Percentiles rank a stretch among this genome's conserved stretches.
These are phyloP conservation scores for Trichomycterus rosablanca DNA, from an alignment of 2,113 vertebrate genomes.

Conservation along the genomic window DNA sequence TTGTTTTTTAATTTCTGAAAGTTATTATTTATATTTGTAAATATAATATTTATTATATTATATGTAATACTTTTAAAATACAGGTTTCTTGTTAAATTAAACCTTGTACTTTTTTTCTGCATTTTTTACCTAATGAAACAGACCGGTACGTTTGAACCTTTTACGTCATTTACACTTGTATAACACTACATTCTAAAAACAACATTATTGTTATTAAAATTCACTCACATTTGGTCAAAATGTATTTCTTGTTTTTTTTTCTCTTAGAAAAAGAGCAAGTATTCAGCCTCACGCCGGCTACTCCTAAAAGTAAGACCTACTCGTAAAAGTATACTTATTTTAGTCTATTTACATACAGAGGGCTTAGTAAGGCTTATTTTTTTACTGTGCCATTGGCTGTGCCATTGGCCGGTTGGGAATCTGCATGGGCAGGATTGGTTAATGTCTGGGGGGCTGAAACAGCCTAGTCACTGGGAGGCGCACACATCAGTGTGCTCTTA, in stretches of 20 bases:
- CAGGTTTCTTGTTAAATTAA: too few relatives aligned
- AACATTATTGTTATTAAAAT: neutral
- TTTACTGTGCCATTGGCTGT: too few relatives aligned
- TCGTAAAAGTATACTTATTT: neutral
- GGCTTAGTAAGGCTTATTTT: too few relatives aligned
- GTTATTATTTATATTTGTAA: neutral
- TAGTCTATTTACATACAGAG: neutral
- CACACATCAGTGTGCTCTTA: too few relatives aligned
- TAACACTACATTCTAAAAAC: neutral
- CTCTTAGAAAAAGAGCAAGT: slow-evolving; percentile 62
- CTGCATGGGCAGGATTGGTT: too few relatives aligned
- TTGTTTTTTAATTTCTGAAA: neutral
- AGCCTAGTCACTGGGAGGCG: too few relatives aligned
- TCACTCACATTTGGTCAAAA: too few relatives aligned
- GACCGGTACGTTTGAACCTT: slow-evolving; percentile 39
- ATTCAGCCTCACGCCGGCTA: slow-evolving; percentile 61
- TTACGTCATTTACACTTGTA: neutral
- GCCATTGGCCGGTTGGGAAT: too few relatives aligned
- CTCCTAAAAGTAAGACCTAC: slow-evolving; percentile 56
- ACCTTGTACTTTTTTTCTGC: slow-evolving; percentile 1
- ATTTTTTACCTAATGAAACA: slow-evolving; percentile 8
- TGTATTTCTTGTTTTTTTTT: neutral
- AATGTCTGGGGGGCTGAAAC: too few relatives aligned
- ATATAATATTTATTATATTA: neutral
- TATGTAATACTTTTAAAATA: neutral